These are phyloP conservation scores for Andrena bicolor DNA, from an alignment of 2,888 invertebrate genomes.

Conservation along the genomic window DNA sequence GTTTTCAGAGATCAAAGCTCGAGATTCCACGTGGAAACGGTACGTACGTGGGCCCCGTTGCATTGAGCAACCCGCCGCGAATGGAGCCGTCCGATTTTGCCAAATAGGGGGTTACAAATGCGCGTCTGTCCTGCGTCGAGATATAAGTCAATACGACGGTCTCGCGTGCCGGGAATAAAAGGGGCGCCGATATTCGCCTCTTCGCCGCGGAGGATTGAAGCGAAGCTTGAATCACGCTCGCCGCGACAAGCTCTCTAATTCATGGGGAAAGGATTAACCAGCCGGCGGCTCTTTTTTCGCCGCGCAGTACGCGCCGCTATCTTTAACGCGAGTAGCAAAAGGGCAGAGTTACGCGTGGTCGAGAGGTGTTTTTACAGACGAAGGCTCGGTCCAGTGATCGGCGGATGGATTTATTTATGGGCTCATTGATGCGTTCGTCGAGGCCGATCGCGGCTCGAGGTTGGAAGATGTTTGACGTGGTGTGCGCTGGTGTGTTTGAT, in stretches of 20 bases:
- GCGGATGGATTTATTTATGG: conserved; percentile 51
- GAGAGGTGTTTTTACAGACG: conserved; percentile 22
- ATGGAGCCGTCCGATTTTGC: conserved; percentile 82
- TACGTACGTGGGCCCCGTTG: conserved; percentile 50
- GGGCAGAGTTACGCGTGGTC: conserved; percentile 19
- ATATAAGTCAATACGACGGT: conserved; percentile 81
- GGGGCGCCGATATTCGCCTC: conserved; percentile 59
- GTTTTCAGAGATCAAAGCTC: conserved; percentile 61
- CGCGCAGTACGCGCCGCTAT: not conserved
- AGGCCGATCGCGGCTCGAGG: conserved; percentile 20
- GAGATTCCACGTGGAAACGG: conserved; percentile 61
- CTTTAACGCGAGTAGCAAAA: conserved; percentile 5
- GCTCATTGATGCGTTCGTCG: conserved; percentile 15
- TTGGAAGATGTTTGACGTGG: not conserved
- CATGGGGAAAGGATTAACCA: conserved; percentile 52
- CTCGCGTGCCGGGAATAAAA: conserved; percentile 60
- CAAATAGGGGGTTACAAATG: conserved; percentile 82
- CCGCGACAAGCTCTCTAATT: conserved; percentile 63
- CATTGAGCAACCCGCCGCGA: conserved; percentile 79
- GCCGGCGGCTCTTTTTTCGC: conserved; percentile 28
- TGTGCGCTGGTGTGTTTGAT: not conserved
- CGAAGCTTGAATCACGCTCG: conserved; percentile 51
- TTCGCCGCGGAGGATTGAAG: not conserved
- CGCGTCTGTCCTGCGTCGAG: conserved; percentile 75
- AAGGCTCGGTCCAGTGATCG: not conserved